These are phyloP conservation scores for Epistrophe grossulariae DNA, from an alignment of 2,888 invertebrate species.

Conservation along the genomic window DNA sequence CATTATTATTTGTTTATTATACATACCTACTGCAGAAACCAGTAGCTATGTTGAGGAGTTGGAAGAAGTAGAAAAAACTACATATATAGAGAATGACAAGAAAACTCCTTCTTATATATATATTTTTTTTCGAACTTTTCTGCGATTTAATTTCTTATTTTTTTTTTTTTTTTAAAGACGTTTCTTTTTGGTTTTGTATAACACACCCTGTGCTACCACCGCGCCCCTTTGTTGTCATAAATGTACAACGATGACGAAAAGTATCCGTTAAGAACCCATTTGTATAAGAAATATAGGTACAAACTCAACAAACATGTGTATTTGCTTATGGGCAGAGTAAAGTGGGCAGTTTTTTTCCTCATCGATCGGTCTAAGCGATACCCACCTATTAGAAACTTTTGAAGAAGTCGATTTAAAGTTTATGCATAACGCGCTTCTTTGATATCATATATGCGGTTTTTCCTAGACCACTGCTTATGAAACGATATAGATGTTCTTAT, in stretches of 20 bases:
- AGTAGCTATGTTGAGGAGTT: constrained; percentile 4
- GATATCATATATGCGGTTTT: not conserved
- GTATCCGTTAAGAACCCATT: constrained; percentile 19
- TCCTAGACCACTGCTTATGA: not conserved
- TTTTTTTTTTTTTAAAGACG: not conserved
- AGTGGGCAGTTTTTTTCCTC: constrained; percentile 3
- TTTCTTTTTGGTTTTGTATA: constrained; percentile 9
- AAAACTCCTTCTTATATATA: constrained; percentile 21
- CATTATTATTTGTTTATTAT: not conserved
- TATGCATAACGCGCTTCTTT: constrained; percentile 17
- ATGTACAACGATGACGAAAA: constrained; percentile 33
- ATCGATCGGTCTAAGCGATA: not conserved
- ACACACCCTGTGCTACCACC: constrained; percentile 13
- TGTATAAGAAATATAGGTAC: not conserved
- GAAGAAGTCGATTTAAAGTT: constrained; percentile 36
- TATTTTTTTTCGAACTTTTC: not conserved
- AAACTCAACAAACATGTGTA: not conserved
- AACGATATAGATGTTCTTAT: not conserved
- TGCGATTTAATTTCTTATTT: not conserved
- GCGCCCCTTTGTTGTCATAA: not conserved
- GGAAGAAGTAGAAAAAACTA: too few relatives aligned
- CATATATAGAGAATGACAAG: not conserved
- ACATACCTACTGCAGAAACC: not conserved
- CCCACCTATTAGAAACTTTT: constrained; percentile 40
- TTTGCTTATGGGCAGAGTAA: constrained; percentile 1